Conservation (phyloP, 2,888 invertebrate species). For the Urechis unicinctus region DNA sequence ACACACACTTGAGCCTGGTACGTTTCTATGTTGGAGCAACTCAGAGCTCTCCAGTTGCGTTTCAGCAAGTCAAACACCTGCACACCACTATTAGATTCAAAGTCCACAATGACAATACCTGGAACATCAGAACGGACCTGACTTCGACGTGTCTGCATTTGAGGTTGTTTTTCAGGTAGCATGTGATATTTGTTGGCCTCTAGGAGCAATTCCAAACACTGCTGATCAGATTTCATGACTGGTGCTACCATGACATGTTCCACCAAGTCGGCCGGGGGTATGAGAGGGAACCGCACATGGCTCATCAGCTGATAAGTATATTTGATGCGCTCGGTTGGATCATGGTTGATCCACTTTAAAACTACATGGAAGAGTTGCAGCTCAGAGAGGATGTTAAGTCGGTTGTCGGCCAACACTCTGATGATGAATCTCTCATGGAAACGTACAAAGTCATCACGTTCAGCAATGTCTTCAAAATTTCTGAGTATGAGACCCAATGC, state of each 20-base stretch:
- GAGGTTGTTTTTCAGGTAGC: conserved; percentile 9
- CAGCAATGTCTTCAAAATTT: conserved; percentile 10
- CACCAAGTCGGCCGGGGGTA: conserved; percentile 8
- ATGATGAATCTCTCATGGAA: conserved; percentile 6
- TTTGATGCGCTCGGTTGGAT: neutral
- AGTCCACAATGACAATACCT: conserved; percentile 9
- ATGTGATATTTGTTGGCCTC: conserved; percentile 16
- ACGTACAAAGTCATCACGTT: conserved; percentile 1
- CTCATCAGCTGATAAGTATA: conserved; percentile 2
- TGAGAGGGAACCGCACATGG: conserved; percentile 9
- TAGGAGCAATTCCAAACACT: conserved; percentile 11
- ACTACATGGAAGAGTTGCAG: conserved; percentile 7
- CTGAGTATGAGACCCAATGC: conserved; percentile 6
- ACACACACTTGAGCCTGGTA: conserved; percentile 14
- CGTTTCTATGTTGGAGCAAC: conserved; percentile 4
- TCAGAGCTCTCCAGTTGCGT: conserved; percentile 3
- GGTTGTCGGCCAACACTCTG: conserved; percentile 4
- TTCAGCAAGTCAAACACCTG: conserved; percentile 7
- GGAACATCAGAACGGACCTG: conserved; percentile 4
- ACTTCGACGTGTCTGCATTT: conserved; percentile 8
- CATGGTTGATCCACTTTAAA: conserved; percentile 7
- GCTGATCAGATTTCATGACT: conserved; percentile 8
- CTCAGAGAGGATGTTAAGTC: conserved; percentile 4
- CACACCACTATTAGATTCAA: conserved; percentile 12
- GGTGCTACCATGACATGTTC: conserved; percentile 7